phyloP scores from a whole-genome alignment of 2,797 vertebrate species.

The Rhinella marina region DNA sequence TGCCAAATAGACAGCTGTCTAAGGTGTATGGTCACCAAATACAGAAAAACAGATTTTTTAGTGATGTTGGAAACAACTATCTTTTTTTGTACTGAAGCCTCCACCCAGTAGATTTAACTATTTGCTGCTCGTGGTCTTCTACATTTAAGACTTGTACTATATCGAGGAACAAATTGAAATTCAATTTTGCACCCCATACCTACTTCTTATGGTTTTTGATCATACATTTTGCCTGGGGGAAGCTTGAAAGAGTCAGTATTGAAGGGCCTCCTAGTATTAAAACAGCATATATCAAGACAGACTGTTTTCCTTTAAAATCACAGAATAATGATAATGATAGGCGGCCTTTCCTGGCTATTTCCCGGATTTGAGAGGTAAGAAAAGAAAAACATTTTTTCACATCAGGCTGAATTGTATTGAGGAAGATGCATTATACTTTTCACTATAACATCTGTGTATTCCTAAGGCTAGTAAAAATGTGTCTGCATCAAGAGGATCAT shows the following conservation, averaged over 20 bases:
- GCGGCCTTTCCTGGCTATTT: conserved; percentile 55
- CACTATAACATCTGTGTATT: neutral
- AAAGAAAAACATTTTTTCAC: conserved; percentile 34
- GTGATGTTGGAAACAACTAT: too few relatives aligned
- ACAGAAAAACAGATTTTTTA: too few relatives aligned
- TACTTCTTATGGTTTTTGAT: neutral
- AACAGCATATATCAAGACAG: conserved; percentile 53
- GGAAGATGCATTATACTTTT: conserved; percentile 6
- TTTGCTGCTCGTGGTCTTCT: neutral
- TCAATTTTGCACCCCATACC: neutral
- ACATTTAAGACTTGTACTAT: neutral
- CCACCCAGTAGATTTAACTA: neutral
- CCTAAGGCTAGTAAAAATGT: neutral
- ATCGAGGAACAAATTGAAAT: neutral
- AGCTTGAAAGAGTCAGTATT: conserved; percentile 19
- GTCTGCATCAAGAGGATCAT: neutral
- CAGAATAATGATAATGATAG: conserved; percentile 55
- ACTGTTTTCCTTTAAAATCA: conserved; percentile 51
- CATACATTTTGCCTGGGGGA: conserved; percentile 30
- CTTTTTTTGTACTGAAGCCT: too few relatives aligned
- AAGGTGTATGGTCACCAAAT: too few relatives aligned
- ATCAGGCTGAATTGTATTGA: conserved; percentile 7
- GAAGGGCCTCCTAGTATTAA: conserved; percentile 49
- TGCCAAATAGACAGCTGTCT: too few relatives aligned
- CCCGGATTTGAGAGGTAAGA: conserved; percentile 45